Base-by-base conservation (phyloP, 2,797 vertebrate species). In the Sandelia bainsii region DNA sequence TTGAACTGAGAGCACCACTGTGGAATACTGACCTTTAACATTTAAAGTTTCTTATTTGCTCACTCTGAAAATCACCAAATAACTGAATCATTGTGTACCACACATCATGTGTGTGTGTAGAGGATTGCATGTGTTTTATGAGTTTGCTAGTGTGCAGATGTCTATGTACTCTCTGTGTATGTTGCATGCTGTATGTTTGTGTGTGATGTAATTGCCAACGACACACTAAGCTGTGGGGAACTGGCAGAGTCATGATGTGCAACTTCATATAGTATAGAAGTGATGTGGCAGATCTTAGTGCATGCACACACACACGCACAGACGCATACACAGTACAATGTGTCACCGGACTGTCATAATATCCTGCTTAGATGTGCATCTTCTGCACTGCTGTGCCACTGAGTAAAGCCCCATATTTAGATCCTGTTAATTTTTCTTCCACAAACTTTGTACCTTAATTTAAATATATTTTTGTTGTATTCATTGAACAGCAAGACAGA, bases 161-260 rank as follows among this genome's bases (percentile, higher is more conserved):
- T 53, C 5, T 20, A 2, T 0, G 37, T 9, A 22, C 29, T 57
- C 14, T 34, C 2, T 22, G 27, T 25, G 58, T 40, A 22, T 52
- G 20, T 20, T 54, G 23, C n/a, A 60, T 56, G 32, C n/a, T 64
- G 8, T 69, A 23, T 62, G 57, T 53, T 25, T 58, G 25, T 72
- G 68, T 54, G 45, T 77, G 87, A 92, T 77, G 78, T 85, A 78
- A 92, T 88, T 75, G 45, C 54, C 59, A 52, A 20, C n/a, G 89
- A 91, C 89, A 87, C 78, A 73, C 89, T 81, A 83, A 75, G 84
- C 87, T 90, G 81, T 88, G 76, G 87, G 88, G 85, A 89, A 87
- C 76, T 82, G 83, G 84, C 82, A 85, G 85, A 86, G 81, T 88
- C 82, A 85, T 89, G 88, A 91, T 90, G 86, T 82, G 83, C 82